Conservation (phyloP, 2,113 vertebrate genomes). For the Cynocephalus volans region DNA sequence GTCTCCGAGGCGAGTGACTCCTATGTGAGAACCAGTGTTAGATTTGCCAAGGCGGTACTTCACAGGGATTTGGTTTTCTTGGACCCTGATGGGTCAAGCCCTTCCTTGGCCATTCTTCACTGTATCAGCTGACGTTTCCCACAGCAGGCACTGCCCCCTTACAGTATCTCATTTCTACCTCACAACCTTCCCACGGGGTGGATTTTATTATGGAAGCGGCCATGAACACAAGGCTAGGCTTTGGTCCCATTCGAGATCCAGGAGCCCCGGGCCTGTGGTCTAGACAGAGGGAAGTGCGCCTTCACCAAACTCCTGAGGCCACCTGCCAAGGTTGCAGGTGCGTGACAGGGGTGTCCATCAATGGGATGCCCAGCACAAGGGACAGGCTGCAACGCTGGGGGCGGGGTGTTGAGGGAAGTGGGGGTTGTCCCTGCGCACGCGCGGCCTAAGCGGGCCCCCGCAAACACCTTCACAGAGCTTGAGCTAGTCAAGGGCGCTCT, state of each 20-base stretch:
- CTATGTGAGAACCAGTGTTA: neutral
- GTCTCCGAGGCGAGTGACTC: neutral
- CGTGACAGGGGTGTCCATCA: neutral
- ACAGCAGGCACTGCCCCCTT: neutral
- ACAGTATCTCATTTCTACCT: neutral
- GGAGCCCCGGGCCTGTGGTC: neutral
- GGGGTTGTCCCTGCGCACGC: no score
- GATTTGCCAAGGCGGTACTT: neutral
- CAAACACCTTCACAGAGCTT: rapidly evolving
- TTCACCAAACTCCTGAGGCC: neutral
- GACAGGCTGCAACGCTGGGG: rapidly evolving
- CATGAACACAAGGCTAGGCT: neutral
- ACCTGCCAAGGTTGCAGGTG: neutral
- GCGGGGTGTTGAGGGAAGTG: no score
- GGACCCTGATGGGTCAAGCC: neutral
- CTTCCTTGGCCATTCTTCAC: neutral
- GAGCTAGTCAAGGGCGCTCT: neutral
- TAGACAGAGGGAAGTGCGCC: neutral
- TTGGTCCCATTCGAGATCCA: neutral
- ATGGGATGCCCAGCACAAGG: neutral
- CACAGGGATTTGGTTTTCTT: neutral
- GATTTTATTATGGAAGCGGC: neutral
- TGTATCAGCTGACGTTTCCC: neutral
- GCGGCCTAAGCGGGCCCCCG: neutral
- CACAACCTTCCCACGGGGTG: neutral